These are phyloP conservation scores for Chinchilla lanigera DNA, from an alignment of 2,113 vertebrate species.

Conservation along the genomic window DNA sequence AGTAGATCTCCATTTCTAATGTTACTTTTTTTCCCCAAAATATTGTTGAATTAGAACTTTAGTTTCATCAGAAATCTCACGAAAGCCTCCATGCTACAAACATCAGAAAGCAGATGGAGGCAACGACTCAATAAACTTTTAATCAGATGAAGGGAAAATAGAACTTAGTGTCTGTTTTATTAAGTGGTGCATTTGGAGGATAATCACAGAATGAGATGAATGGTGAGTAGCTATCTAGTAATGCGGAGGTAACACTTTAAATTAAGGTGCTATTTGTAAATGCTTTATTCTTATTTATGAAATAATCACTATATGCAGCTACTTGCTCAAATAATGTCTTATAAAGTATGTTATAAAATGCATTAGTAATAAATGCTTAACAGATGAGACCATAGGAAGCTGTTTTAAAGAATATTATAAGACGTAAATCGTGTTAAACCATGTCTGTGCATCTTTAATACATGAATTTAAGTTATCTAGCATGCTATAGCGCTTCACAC, in stretches of 20 bases:
- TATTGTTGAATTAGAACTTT: constrained; percentile 70
- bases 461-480: constrained; percentile 90
- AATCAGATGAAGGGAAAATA: constrained; percentile 86
- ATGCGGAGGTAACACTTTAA: constrained; percentile 89
- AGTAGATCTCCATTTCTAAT: constrained; percentile 53
- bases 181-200: constrained; percentile 87
- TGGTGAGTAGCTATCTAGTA: constrained; percentile 83
- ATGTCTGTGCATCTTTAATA: constrained; percentile 90
- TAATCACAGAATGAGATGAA: constrained; percentile 87
- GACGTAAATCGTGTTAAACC: constrained; percentile 89
- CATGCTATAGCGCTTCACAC: constrained; percentile 86
- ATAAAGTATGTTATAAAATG: constrained; percentile 90
- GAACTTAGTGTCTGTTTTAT: constrained; percentile 86
- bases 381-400: constrained; percentile 87
- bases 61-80: constrained; percentile 66
- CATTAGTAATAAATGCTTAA: constrained; percentile 91
- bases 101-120: constrained; percentile 79
- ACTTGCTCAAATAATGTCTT: constrained; percentile 89
- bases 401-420: constrained; percentile 89
- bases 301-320: constrained; percentile 89
- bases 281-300: constrained; percentile 91
- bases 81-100: constrained; percentile 64
- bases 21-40: constrained; percentile 62
- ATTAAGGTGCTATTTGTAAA: constrained; percentile 89
- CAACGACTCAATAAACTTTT: constrained; percentile 87